These are phyloP conservation scores for Hyles lineata DNA, from an alignment of 2,888 invertebrate species.

Conservation along the genomic window DNA sequence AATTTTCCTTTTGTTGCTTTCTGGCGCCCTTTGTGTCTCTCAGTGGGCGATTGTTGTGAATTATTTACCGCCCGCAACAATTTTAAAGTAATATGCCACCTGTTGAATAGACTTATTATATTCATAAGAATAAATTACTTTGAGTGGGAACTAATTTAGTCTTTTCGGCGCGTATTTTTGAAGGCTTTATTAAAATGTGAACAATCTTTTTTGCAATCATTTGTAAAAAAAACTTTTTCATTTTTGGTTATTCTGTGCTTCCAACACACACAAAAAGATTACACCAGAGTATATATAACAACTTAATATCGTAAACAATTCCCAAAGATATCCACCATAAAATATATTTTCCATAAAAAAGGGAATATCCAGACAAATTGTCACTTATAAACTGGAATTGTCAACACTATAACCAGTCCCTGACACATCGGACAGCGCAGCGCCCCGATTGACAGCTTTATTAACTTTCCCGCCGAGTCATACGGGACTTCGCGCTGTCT, in stretches of 20 bases:
- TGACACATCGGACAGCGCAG: neutral
- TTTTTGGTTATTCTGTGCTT: too few species aligned
- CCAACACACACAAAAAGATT: too few species aligned
- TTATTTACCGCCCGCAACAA: neutral
- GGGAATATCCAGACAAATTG: neutral
- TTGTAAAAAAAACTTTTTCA: too few species aligned
- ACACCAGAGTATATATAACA: too few species aligned
- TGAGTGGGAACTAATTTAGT: too few species aligned
- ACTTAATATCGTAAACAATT: too few species aligned
- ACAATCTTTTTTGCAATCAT: too few species aligned
- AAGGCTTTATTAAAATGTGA: too few species aligned
- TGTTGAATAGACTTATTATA: neutral
- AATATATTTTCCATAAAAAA: neutral
- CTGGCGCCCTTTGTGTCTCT: neutral
- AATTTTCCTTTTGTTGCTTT: conserved; percentile 5
- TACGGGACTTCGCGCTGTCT: neutral
- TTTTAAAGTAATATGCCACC: conserved; percentile 6
- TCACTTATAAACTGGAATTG: neutral
- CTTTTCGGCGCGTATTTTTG: too few species aligned
- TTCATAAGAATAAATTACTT: neutral
- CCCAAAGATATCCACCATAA: too few species aligned
- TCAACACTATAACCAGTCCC: neutral
- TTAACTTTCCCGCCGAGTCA: conserved; percentile 1
- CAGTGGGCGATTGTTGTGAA: neutral
- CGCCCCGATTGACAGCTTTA: conserved; percentile 11